Percentiles rank a stretch among this genome's conserved stretches.
phyloP scores from a whole-genome alignment of 2,113 vertebrate genomes.

The Hydropotes inermis region DNA sequence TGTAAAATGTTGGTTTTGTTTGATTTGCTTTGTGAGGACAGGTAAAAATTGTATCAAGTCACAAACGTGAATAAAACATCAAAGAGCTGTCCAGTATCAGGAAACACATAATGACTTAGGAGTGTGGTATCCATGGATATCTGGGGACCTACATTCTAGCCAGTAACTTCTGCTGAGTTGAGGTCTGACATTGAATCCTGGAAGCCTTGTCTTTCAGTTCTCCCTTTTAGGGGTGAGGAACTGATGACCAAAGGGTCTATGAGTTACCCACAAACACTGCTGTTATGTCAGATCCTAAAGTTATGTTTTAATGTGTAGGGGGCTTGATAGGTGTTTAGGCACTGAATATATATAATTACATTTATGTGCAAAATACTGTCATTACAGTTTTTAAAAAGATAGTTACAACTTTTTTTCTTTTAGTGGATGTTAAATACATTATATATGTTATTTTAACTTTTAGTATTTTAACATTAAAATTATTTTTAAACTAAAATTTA shows the following conservation, averaged over 20 bases:
- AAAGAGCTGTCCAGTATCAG: background rate
- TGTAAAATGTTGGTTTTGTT: background rate
- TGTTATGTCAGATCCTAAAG: background rate
- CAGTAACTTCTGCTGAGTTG: background rate
- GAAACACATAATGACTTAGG: background rate
- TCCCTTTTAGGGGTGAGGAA: background rate
- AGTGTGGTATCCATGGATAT: background rate
- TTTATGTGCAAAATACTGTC: background rate
- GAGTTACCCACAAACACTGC: background rate
- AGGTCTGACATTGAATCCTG: background rate
- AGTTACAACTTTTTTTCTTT: background rate
- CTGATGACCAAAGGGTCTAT: background rate
- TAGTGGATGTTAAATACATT: background rate
- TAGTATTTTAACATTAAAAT: background rate
- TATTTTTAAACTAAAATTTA: background rate
- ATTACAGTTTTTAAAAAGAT: background rate
- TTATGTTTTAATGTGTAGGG: background rate
- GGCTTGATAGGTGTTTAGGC: background rate
- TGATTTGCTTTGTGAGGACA: background rate
- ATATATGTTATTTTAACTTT: background rate
- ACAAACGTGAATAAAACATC: background rate
- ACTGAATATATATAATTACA: background rate
- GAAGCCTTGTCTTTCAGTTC: background rate
- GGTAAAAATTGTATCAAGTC: background rate
- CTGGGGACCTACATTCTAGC: background rate